A percentile compares a stretch with the other conserved stretches of the same genome.
These are phyloP conservation scores for Eupithecia pulchellata DNA, from an alignment of 2,888 invertebrate genomes.

Conservation along the genomic window DNA sequence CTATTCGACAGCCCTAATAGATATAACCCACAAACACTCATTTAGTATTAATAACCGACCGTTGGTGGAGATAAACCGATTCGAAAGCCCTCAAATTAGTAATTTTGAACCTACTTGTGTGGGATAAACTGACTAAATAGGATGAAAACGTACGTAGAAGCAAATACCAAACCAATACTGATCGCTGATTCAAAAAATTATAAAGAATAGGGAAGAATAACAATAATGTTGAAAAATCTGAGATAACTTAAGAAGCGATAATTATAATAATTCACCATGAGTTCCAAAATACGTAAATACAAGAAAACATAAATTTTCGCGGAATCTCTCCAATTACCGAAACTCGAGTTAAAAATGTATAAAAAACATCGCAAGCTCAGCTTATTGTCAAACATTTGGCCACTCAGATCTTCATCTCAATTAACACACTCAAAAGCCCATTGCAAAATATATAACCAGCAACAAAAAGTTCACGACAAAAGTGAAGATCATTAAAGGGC, in stretches of 20 bases:
- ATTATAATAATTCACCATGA: not conserved
- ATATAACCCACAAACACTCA: slow-evolving; percentile 53
- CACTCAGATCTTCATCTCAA: slow-evolving; percentile 20
- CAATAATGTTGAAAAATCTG: not conserved
- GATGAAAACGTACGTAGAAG: not conserved
- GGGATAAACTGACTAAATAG: slow-evolving; percentile 22
- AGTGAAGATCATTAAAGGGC: slow-evolving; percentile 37
- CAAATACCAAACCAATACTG: not conserved
- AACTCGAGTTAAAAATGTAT: not conserved
- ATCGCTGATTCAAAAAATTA: not conserved
- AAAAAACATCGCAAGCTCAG: not conserved
- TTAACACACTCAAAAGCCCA: slow-evolving; percentile 3
- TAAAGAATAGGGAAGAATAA: not conserved
- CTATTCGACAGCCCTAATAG: slow-evolving; percentile 41
- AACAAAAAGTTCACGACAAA: slow-evolving; percentile 18
- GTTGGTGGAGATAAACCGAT: slow-evolving; percentile 54
- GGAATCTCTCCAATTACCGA: not conserved
- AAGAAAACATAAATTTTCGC: not conserved
- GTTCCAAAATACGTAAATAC: not conserved
- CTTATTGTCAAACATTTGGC: not conserved
- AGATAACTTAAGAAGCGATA: not conserved
- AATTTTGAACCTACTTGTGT: slow-evolving; percentile 24
- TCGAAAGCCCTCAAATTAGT: slow-evolving; percentile 50
- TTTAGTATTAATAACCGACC: slow-evolving; percentile 55
- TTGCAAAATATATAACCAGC: slow-evolving; percentile 10